These are phyloP conservation scores for Eupithecia abbreviata DNA, from an alignment of 2,888 invertebrate species.

Conservation along the genomic window DNA sequence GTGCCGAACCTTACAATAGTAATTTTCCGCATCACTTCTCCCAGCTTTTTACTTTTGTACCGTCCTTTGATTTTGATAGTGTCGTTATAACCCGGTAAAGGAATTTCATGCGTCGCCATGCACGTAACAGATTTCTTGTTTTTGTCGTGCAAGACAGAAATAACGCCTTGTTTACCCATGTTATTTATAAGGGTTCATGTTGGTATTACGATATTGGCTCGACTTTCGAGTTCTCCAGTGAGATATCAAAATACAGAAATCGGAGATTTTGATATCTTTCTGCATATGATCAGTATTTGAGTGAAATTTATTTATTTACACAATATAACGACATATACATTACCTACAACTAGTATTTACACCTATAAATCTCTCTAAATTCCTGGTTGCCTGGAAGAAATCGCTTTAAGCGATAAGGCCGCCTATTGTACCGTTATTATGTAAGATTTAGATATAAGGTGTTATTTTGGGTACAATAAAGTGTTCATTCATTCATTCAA, in stretches of 20 bases:
- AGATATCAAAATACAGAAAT: background rate
- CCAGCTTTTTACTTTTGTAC: conserved; percentile 48
- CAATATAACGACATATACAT: too few species aligned
- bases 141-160: conserved; percentile 29
- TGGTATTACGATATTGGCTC: background rate
- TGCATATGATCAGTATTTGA: too few species aligned
- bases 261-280: background rate
- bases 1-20: conserved; percentile 39
- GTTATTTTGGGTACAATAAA: too few species aligned
- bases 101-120: conserved; percentile 49
- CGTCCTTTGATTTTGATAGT: conserved; percentile 51
- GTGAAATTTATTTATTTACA: too few species aligned
- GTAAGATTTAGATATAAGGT: too few species aligned
- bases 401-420: too few species aligned
- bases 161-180: conserved; percentile 3
- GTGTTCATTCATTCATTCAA: too few species aligned
- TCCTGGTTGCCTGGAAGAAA: too few species aligned
- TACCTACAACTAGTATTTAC: too few species aligned
- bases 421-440: too few species aligned
- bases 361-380: too few species aligned
- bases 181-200: background rate
- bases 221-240: background rate
- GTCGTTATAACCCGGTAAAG: conserved; percentile 48
- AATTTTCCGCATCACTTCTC: conserved; percentile 49
- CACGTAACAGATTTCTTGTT: conserved; percentile 41